Percentiles rank a stretch among this genome's conserved stretches.
Conservation (phyloP, 2,888 invertebrate genomes). For the Drosophila sordidapex region DNA sequence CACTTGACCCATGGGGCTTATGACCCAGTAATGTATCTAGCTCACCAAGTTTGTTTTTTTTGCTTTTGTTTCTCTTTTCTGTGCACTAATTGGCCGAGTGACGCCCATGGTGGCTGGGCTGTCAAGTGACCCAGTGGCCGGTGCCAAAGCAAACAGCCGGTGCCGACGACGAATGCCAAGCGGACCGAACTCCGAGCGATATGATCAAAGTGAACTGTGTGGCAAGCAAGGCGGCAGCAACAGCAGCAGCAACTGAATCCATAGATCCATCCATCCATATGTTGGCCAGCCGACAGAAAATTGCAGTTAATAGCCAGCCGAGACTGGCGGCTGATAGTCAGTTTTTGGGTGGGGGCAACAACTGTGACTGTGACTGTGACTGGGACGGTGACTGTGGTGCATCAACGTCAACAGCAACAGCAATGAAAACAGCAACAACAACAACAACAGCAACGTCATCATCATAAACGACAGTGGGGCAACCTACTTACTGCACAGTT, state of each 20-base stretch:
- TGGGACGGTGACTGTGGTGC: constrained; percentile 53
- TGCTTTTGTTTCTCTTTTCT: constrained; percentile 9
- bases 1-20: constrained; percentile 21
- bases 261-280: constrained; percentile 60
- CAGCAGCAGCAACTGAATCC: background rate
- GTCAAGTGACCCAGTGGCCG: constrained; percentile 70
- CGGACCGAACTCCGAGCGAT: constrained; percentile 39
- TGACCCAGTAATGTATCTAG: constrained; percentile 19
- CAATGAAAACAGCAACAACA: constrained; percentile 48
- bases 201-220: constrained; percentile 71
- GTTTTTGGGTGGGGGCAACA: constrained; percentile 14
- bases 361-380: background rate
- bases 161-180: background rate
- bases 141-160: constrained; percentile 52
- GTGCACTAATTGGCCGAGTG: constrained; percentile 28
- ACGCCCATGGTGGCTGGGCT: constrained; percentile 63
- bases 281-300: constrained; percentile 58
- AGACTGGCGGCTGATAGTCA: constrained; percentile 1
- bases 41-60: background rate
- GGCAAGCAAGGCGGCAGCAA: constrained; percentile 16
- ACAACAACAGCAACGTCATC: constrained; percentile 53
- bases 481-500: constrained; percentile 66
- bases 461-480: constrained; percentile 47
- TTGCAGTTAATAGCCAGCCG: constrained; percentile 53
- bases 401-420: constrained; percentile 68